Percentiles rank a stretch among this genome's conserved stretches.
Conservation (phyloP, 2,113 vertebrate species). For the Scatophagus argus region DNA sequence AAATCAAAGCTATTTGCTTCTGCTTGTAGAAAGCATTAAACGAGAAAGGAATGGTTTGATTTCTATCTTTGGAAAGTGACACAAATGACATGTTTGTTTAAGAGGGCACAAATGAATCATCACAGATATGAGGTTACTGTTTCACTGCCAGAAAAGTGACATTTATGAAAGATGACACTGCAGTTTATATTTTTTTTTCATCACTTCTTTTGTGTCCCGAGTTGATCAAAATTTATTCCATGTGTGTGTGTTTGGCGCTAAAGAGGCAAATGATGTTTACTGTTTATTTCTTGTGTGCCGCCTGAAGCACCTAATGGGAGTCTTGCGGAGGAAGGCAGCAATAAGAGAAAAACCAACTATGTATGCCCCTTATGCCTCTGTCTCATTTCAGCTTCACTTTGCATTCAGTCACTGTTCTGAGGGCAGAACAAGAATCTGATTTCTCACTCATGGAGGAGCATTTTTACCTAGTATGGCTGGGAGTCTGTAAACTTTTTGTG, state of each 20-base stretch:
- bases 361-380: background rate
- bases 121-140: background rate
- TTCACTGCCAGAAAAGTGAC: constrained; percentile 10
- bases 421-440: constrained; percentile 26
- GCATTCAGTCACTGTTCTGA: constrained; percentile 26
- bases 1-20: background rate
- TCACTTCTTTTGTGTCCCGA: constrained; percentile 9
- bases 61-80: background rate
- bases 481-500: constrained; percentile 1
- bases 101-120: constrained; percentile 9
- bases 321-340: constrained; percentile 22
- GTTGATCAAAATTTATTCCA: background rate
- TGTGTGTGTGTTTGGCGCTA: background rate
- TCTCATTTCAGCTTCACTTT: constrained; percentile 50
- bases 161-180: background rate
- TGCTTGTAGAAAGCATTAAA: background rate
- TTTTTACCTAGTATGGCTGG: constrained; percentile 11
- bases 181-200: background rate
- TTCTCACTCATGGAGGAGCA: background rate
- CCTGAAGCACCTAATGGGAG: constrained; percentile 45
- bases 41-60: background rate
- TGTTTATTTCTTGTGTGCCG: background rate
- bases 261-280: constrained; percentile 24
- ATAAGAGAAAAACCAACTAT: constrained; percentile 20
- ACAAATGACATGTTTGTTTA: background rate